A percentile compares a stretch with the other conserved stretches of the same genome.
These are phyloP conservation scores for Danaus plexippus DNA, from an alignment of 1,140 invertebrate species.

Conservation along the genomic window DNA sequence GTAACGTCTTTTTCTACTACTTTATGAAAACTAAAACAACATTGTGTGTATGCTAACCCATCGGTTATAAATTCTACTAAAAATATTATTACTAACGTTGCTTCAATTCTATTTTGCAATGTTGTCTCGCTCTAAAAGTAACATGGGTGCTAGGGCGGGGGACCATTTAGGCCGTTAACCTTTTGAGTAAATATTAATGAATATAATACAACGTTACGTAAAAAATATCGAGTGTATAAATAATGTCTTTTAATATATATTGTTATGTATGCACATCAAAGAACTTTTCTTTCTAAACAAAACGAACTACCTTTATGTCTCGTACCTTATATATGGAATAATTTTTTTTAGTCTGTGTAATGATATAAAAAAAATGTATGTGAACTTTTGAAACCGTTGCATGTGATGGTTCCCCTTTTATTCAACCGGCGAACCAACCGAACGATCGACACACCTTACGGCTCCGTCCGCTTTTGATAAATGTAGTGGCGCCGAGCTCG, in stretches of 20 bases:
- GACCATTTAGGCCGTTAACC: slow-evolving; percentile 43
- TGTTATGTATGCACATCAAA: no score
- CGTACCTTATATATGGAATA: neutral
- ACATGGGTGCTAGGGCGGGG: slow-evolving; percentile 42
- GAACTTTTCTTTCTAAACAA: no score
- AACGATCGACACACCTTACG: slow-evolving; percentile 36
- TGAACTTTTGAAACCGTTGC: slow-evolving; percentile 1
- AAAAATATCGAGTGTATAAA: no score
- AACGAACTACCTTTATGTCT: no score
- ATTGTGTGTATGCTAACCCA: no score
- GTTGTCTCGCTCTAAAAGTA: slow-evolving; percentile 61
- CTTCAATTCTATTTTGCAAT: slow-evolving; percentile 47
- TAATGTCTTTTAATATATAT: no score
- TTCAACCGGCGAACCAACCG: slow-evolving; percentile 25
- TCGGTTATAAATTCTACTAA: no score
- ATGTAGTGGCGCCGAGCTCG: slow-evolving; percentile 43
- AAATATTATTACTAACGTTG: slow-evolving; percentile 8
- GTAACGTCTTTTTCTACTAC: no score
- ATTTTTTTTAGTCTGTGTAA: neutral
- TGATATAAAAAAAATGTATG: slow-evolving; percentile 2
- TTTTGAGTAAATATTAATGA: slow-evolving; percentile 32
- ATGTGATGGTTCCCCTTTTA: slow-evolving; percentile 11
- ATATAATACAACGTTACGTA: slow-evolving; percentile 1
- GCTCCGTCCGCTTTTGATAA: slow-evolving; percentile 40
- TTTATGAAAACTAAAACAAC: no score